Percentiles rank a stretch among this genome's conserved stretches.
These are phyloP conservation scores for Philantomba maxwellii DNA, from an alignment of 2,113 vertebrate genomes.

Conservation along the genomic window DNA sequence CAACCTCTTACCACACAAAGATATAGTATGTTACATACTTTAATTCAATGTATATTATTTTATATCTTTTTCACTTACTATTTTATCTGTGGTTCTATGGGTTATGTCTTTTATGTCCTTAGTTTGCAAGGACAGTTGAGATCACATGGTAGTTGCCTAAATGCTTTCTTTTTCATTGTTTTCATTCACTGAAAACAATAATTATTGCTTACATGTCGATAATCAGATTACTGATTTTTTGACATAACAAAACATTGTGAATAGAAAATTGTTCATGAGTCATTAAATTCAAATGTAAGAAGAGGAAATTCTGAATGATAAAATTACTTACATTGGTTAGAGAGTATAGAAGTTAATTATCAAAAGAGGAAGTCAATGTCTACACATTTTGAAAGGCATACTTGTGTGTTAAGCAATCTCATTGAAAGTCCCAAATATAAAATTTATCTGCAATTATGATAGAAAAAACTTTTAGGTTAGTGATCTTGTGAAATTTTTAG, in stretches of 20 bases:
- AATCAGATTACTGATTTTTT: neutral
- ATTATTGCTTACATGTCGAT: neutral
- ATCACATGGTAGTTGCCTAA: neutral
- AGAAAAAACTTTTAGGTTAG: neutral
- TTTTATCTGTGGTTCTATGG: neutral
- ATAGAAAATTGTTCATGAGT: neutral
- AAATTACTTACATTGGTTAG: neutral
- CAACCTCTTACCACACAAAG: neutral
- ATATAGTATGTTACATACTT: neutral
- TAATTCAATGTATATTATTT: neutral
- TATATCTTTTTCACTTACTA: neutral
- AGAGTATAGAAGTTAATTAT: neutral
- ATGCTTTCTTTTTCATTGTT: neutral
- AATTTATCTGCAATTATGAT: neutral
- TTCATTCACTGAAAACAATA: neutral
- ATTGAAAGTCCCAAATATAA: neutral
- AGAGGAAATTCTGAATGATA: neutral
- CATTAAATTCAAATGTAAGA: neutral
- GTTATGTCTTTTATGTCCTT: neutral
- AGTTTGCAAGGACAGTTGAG: neutral
- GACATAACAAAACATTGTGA: neutral
- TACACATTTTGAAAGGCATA: neutral
- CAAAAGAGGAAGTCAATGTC: neutral
- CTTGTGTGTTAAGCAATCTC: neutral
- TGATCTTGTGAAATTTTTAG: neutral